Percentiles rank a stretch among this genome's conserved stretches.
phyloP scores from a whole-genome alignment of 1,140 invertebrate genomes.

The Seison nebaliae region DNA sequence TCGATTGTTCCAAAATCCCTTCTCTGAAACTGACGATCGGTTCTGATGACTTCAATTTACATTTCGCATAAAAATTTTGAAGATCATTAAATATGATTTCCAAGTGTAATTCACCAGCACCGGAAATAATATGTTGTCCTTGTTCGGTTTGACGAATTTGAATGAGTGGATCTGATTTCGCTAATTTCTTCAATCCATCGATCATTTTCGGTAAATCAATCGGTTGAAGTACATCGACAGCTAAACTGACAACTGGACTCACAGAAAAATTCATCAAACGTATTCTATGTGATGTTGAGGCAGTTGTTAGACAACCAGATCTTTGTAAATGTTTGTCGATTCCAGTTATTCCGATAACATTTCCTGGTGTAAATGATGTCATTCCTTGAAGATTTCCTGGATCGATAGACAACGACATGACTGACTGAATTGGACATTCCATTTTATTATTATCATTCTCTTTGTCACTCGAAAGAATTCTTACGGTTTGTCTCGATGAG shows the following conservation, averaged over 20 bases:
- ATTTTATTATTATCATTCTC: conserved; percentile 87
- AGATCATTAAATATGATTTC: conserved; percentile 14
- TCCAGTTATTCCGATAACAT: conserved; percentile 96
- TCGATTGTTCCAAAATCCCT: not conserved
- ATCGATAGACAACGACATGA: conserved; percentile 48
- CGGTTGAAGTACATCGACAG: conserved; percentile 94
- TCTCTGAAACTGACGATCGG: conserved; percentile 6
- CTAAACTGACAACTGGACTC: conserved; percentile 94
- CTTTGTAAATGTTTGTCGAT: conserved; percentile 98
- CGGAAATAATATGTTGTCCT: conserved; percentile 6
- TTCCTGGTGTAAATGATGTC: conserved; percentile 49
- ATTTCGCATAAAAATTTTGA: conserved; percentile 7
- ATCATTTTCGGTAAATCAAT: conserved; percentile 93
- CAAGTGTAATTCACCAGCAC: conserved; percentile 35
- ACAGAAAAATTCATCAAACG: conserved; percentile 62
- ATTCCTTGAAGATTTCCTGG: not conserved
- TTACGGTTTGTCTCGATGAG: conserved; percentile 59
- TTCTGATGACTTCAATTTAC: conserved; percentile 5
- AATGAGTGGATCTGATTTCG: conserved; percentile 99
- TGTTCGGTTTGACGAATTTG: conserved; percentile 18
- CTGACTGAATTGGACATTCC: conserved; percentile 91
- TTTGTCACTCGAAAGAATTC: conserved; percentile 66
- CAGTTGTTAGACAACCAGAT: conserved; percentile 93
- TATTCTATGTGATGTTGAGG: conserved; percentile 98
- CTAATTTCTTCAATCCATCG: conserved; percentile 79